Conservation (phyloP, 2,113 vertebrate genomes). For the Dromaius novaehollandiae region DNA sequence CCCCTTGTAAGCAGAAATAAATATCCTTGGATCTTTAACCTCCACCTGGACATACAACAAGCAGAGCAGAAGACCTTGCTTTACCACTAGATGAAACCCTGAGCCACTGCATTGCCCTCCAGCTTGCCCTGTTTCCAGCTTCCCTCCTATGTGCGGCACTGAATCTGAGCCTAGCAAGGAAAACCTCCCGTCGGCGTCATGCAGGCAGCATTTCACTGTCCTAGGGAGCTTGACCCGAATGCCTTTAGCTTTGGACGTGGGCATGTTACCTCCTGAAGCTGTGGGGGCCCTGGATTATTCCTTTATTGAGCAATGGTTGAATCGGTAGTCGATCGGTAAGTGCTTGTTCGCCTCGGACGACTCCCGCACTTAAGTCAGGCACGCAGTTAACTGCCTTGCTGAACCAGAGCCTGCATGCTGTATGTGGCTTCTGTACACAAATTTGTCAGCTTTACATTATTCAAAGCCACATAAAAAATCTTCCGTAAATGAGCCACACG, state of each 20-base stretch:
- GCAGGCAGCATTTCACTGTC: background rate
- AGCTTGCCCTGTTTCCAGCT: background rate
- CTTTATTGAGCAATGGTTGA: conserved; percentile 14
- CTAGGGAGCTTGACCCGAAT: background rate
- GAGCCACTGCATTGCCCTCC: background rate
- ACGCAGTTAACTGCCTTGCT: background rate
- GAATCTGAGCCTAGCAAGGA: background rate
- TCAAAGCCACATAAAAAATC: background rate
- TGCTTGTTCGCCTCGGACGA: conserved; percentile 22
- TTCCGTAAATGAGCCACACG: conserved; percentile 15
- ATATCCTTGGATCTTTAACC: background rate
- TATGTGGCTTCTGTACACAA: conserved; percentile 1
- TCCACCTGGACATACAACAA: background rate
- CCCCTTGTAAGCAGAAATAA: background rate
- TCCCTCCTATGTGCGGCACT: accelerated
- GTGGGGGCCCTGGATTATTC: background rate
- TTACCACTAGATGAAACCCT: background rate
- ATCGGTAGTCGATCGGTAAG: conserved; percentile 13
- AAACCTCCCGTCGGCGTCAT: background rate
- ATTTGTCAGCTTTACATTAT: conserved; percentile 20
- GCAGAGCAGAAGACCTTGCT: background rate
- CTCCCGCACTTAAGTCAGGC: background rate
- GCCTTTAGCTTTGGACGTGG: background rate
- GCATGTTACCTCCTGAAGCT: background rate
- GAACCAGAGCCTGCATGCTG: background rate